phyloP scores from a whole-genome alignment of 2,888 invertebrate genomes.

The Leptarthrus brevirostris region DNA sequence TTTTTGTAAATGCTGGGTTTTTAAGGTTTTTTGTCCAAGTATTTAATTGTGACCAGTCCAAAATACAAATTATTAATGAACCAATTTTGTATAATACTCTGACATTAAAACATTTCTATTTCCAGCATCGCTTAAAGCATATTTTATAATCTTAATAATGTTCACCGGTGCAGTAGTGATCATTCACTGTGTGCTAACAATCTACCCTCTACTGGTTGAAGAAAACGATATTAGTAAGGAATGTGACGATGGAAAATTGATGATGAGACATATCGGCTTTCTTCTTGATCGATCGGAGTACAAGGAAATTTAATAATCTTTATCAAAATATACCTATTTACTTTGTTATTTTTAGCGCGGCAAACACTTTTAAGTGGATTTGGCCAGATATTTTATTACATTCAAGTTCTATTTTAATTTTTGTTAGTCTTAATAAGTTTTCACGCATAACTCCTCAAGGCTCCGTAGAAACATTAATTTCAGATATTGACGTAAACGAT shows the following conservation, averaged over 20 bases:
- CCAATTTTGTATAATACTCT: too few relatives aligned
- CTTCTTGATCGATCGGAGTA: slow-evolving; percentile 56
- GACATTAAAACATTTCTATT: too few relatives aligned
- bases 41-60: too few relatives aligned
- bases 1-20: too few relatives aligned
- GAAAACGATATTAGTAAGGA: slow-evolving; percentile 59
- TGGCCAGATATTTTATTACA: slow-evolving; percentile 80
- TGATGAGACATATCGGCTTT: slow-evolving; percentile 70
- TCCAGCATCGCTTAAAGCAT: slow-evolving; percentile 74
- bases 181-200: slow-evolving; percentile 81
- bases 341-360: slow-evolving; percentile 70
- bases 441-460: slow-evolving; percentile 54
- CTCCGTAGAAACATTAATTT: slow-evolving; percentile 44
- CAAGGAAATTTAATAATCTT: not conserved
- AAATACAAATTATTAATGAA: too few relatives aligned
- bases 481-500: slow-evolving; percentile 22
- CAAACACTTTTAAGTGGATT: slow-evolving; percentile 78
- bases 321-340: too few relatives aligned
- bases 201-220: slow-evolving; percentile 71
- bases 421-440: slow-evolving; percentile 68
- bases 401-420: slow-evolving; percentile 68
- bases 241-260: slow-evolving; percentile 65
- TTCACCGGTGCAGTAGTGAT: slow-evolving; percentile 72
- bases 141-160: slow-evolving; percentile 73
- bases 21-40: too few relatives aligned